Evolutionary conservation across 1,140 invertebrate species (phyloP), one percentile per base, ranked within the genome.

Genomic region (Drosophila prosaltans): DNA sequence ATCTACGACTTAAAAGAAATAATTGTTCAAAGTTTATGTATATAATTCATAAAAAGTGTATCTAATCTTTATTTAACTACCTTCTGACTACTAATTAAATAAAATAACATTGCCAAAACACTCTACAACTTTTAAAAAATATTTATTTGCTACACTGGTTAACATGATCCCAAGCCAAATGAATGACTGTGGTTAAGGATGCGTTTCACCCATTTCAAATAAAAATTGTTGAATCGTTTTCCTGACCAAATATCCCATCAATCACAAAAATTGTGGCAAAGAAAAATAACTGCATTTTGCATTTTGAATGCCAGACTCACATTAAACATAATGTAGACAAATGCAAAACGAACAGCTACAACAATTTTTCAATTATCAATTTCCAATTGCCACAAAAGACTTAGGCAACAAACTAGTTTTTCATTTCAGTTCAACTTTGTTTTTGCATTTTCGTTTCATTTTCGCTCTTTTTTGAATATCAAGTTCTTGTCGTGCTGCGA

Each of bases 381-480:
- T 79, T 54, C 8, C 70, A 74, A 55, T 55, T 43, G 51, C 71
- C 51, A 71, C 71, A 73, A 85, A 85, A 80, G 86, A 90, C 81
- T 90, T 74, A 69, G 65, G 74, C 80, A 80, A 80, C 81, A 80
- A 90, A 83, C 86, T 83, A 61, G 65, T 73, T 85, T 81, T 60
- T 8, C n/a, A 48, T 40, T 65, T 60, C 48, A 32, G 30, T 60
- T 74, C 65, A 59, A 72, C 75, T 69, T 60, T 36, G 40, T 62
- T 62, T 24, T 32, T 41, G 21, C 54, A 26, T 28, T 69, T 69
- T 76, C 59, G n/a, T 21, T 16, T 16, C 16, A 51, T 41, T 58
- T 41, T 64, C 67, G 67, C 36, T 76, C 75, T 28, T 61, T 36
- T 81, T 74, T 75, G 72, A 89, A 78, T 89, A 76, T 89, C 84